Conservation (phyloP, 2,113 vertebrate genomes). For the Columba livia region DNA sequence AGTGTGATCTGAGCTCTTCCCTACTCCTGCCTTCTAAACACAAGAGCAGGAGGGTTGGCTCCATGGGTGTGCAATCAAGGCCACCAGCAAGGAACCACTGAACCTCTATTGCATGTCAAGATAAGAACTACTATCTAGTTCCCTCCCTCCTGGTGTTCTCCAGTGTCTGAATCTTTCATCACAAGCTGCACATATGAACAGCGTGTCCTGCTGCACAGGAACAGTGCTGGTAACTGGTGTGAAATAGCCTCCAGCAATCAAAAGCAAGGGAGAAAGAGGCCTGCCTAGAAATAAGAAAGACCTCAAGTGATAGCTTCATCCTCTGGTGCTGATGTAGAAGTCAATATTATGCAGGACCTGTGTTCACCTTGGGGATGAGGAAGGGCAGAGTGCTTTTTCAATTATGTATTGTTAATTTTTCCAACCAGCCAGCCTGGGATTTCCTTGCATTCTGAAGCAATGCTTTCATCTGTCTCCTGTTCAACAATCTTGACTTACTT, state of each 20-base stretch:
- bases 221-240: neutral
- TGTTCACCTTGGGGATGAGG: neutral
- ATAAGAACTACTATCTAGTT: neutral
- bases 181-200: neutral
- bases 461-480: conserved; percentile 37
- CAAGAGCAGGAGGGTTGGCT: neutral
- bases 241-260: conserved; percentile 2
- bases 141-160: neutral
- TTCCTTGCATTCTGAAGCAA: conserved; percentile 37
- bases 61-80: neutral
- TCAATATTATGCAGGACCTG: neutral
- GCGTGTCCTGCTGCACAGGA: neutral
- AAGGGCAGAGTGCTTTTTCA: conserved; percentile 21
- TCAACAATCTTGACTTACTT: conserved; percentile 12
- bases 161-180: conserved; percentile 17
- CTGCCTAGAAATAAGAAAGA: neutral
- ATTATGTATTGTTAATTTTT: conserved; percentile 33
- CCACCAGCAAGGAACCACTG: neutral
- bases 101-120: neutral
- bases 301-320: neutral
- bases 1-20: neutral
- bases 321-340: neutral
- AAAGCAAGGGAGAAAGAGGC: neutral
- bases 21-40: neutral
- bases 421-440: conserved; percentile 17